A percentile compares a stretch with the other conserved stretches of the same genome.
phyloP scores from a whole-genome alignment of 1,140 invertebrate genomes.

The Drosophila neocordata region DNA sequence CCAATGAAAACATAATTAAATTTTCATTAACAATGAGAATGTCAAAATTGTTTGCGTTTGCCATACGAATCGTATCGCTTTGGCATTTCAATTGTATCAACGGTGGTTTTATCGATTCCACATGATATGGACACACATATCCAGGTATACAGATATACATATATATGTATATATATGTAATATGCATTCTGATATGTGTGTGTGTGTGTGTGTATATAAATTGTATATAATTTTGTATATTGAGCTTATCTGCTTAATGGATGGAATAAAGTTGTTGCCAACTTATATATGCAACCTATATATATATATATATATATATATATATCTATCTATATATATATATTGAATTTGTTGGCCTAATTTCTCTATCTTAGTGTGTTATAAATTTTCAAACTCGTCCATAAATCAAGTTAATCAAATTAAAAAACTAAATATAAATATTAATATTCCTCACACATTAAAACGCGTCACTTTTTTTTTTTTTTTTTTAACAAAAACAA shows the following conservation, averaged over 20 bases:
- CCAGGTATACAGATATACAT: not conserved
- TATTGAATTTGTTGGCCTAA: constrained; percentile 33
- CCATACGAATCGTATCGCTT: constrained; percentile 23
- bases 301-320: constrained; percentile 33
- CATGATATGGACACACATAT: constrained; percentile 25
- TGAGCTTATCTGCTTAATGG: constrained; percentile 41
- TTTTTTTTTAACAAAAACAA: too few species aligned
- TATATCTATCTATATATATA: constrained; percentile 30
- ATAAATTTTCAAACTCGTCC: constrained; percentile 40
- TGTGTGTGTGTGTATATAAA: constrained; percentile 23
- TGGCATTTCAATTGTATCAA: constrained; percentile 48
- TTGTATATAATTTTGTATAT: constrained; percentile 22
- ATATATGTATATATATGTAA: not conserved
- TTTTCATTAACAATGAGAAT: constrained; percentile 79
- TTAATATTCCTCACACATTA: constrained; percentile 59
- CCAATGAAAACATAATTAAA: constrained; percentile 74
- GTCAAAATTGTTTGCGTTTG: constrained; percentile 61
- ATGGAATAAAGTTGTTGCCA: constrained; percentile 37
- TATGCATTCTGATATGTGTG: too few species aligned
- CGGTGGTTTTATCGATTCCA: constrained; percentile 51
- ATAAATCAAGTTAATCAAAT: constrained; percentile 11
- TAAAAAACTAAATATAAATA: constrained; percentile 44
- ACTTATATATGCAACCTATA: too few species aligned
- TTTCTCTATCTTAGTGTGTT: constrained; percentile 29
- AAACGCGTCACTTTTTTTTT: constrained; percentile 67